A percentile compares a stretch with the other conserved stretches of the same genome.
Conservation (phyloP, 2,797 vertebrate genomes). For the Somateria mollissima region DNA sequence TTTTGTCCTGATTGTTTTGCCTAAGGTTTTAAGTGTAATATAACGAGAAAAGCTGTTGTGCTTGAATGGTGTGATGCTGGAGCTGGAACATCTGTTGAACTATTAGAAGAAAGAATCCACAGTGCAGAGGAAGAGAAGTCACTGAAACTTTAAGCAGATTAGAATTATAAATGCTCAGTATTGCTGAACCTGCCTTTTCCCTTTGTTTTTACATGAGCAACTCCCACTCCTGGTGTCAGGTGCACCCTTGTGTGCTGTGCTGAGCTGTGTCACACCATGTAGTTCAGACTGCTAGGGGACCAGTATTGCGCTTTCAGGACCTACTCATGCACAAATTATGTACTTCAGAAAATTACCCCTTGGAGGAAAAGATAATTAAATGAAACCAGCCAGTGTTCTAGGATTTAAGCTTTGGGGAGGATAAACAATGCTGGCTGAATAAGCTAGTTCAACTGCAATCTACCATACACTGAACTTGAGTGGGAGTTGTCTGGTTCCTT, state of each 20-base stretch:
- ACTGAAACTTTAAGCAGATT: conserved; percentile 4
- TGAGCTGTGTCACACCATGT: neutral
- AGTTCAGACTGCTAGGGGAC: neutral
- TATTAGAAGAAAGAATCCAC: conserved; percentile 37
- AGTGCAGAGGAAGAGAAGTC: conserved; percentile 19
- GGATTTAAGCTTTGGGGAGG: neutral
- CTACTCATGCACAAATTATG: conserved; percentile 46
- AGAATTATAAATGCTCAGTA: conserved; percentile 27
- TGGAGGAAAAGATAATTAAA: conserved; percentile 12
- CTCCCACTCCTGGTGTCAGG: conserved; percentile 31
- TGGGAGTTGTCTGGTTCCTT: neutral
- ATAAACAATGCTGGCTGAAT: neutral
- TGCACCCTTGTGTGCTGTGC: neutral
- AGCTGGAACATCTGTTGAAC: conserved; percentile 56
- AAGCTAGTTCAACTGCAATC: neutral
- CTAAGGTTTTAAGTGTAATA: neutral
- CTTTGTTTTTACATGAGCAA: neutral
- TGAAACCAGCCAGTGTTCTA: neutral
- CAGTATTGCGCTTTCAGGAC: neutral
- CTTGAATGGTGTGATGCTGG: neutral
- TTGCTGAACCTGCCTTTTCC: conserved; percentile 17
- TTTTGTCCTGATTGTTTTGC: neutral
- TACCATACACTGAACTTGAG: neutral
- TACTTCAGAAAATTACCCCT: neutral
- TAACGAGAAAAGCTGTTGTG: neutral